Percentiles rank a stretch among this genome's conserved stretches.
These are phyloP conservation scores for Dendrolimus houi DNA, from an alignment of 2,888 invertebrate species.

Conservation along the genomic window DNA sequence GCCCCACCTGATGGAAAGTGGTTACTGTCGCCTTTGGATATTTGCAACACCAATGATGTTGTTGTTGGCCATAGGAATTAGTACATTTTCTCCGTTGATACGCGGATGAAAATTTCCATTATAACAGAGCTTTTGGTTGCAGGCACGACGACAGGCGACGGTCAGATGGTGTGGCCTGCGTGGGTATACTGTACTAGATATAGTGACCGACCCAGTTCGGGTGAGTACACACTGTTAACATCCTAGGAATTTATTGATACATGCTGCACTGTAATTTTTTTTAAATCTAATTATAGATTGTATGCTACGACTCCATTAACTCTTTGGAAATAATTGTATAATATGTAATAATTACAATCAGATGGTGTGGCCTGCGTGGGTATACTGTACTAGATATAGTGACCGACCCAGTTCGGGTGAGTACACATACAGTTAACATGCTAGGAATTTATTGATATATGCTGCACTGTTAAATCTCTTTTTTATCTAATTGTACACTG, in stretches of 20 bases:
- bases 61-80: too few species aligned
- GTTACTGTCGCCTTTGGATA: too few species aligned
- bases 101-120: too few species aligned
- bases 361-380: slow-evolving; percentile 96
- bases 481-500: background rate
- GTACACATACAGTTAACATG: slow-evolving; percentile 27
- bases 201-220: slow-evolving; percentile 92
- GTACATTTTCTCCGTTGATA: too few species aligned
- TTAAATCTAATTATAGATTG: background rate
- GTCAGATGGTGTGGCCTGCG: slow-evolving; percentile 89
- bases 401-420: slow-evolving; percentile 93
- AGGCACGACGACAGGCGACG: slow-evolving; percentile 50
- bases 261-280: too few species aligned
- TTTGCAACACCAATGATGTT: too few species aligned
- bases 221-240: slow-evolving; percentile 65
- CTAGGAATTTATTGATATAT: too few species aligned
- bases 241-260: too few species aligned
- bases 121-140: slow-evolving; percentile 4
- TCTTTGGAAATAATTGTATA: background rate
- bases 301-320: background rate
- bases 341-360: slow-evolving; percentile 27
- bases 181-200: slow-evolving; percentile 99
- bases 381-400: slow-evolving; percentile 97
- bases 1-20: too few species aligned
- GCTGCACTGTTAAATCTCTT: too few species aligned